These are phyloP conservation scores for Procapra przewalskii DNA, from an alignment of 2,113 vertebrate genomes.

Conservation along the genomic window DNA sequence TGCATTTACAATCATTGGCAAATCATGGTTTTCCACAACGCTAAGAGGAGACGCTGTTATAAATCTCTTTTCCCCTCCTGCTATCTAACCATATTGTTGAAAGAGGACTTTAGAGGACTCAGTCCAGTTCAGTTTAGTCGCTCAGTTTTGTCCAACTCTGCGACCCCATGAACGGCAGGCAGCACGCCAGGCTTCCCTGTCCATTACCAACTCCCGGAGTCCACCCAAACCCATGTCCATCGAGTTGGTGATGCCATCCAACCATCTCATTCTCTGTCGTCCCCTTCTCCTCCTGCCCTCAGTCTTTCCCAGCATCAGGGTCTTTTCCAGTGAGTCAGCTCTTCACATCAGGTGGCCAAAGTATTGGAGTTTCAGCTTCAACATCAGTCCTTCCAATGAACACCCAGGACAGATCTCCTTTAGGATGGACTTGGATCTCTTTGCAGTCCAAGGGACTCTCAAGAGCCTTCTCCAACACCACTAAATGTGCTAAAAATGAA, in stretches of 20 bases:
- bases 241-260: background rate
- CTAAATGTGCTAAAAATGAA: background rate
- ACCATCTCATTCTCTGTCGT: background rate
- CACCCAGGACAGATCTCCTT: background rate
- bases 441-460: background rate
- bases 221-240: background rate
- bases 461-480: background rate
- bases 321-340: background rate
- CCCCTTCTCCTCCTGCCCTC: background rate
- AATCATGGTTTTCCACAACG: background rate
- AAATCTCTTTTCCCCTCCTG: background rate
- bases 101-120: background rate
- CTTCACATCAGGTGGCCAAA: background rate
- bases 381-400: background rate
- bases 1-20: background rate
- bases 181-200: background rate
- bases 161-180: background rate
- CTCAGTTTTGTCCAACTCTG: background rate
- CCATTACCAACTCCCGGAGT: background rate
- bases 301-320: background rate
- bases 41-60: background rate
- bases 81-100: background rate
- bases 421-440: background rate
- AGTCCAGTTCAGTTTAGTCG: background rate
- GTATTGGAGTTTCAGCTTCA: background rate